These are phyloP conservation scores for Crotophaga sulcirostris DNA, from an alignment of 2,113 vertebrate genomes.

Conservation along the genomic window DNA sequence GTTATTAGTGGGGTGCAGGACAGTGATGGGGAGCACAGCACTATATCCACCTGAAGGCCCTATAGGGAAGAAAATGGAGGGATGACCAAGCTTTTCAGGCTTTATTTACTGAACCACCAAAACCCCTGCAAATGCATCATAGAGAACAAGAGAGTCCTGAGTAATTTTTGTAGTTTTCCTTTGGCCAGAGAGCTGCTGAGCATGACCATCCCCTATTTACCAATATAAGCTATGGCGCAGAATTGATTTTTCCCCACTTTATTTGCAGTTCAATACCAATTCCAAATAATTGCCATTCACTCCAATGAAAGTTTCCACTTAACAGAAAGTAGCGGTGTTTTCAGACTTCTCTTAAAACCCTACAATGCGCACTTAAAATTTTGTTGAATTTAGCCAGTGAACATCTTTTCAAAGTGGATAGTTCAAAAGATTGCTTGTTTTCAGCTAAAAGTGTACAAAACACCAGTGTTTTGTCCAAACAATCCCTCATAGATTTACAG, in stretches of 20 bases:
- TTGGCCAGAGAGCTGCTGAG: not conserved
- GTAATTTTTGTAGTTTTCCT: not conserved
- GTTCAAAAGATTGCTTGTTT: slow-evolving; percentile 12
- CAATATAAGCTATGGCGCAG: not conserved
- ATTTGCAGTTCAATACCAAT: not conserved
- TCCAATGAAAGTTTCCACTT: not conserved
- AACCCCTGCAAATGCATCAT: not conserved
- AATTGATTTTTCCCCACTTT: not conserved
- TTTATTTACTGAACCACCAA: not conserved
- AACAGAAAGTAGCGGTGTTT: not conserved
- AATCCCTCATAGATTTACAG: slow-evolving; percentile 15
- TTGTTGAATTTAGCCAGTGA: not conserved
- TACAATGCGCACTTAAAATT: not conserved
- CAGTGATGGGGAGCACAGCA: not conserved
- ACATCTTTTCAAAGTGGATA: not conserved
- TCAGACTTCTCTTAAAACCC: not conserved
- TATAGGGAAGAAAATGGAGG: not conserved
- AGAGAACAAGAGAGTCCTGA: not conserved
- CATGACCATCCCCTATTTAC: not conserved
- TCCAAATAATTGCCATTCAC: not conserved
- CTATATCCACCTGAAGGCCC: not conserved
- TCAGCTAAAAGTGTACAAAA: slow-evolving; percentile 1
- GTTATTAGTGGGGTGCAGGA: not conserved
- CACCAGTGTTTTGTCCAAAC: not conserved
- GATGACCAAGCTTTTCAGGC: not conserved